Conservation (phyloP, 1,140 invertebrate species). For the Argopecten irradians region DNA sequence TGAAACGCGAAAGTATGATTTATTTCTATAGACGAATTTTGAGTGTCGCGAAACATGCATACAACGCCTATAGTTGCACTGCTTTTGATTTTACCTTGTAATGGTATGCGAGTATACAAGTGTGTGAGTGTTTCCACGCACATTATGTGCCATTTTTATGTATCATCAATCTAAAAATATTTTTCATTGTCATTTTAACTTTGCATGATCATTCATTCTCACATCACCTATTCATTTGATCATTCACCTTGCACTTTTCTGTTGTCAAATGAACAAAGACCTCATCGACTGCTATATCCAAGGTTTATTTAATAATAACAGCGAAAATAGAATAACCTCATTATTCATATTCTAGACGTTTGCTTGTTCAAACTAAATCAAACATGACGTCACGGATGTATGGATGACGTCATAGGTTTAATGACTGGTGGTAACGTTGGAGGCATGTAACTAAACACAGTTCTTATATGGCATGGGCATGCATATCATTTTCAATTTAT, state of each 20-base stretch:
- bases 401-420: not conserved
- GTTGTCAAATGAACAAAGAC: not conserved
- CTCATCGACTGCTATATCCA: not conserved
- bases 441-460: constrained; percentile 16
- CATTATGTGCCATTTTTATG: no score
- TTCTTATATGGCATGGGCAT: not conserved
- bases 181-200: not conserved
- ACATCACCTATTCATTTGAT: not conserved
- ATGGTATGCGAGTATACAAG: no score
- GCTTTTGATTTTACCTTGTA: no score
- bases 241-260: not conserved
- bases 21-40: no score
- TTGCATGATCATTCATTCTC: not conserved
- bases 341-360: not conserved
- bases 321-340: not conserved
- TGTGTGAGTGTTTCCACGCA: no score
- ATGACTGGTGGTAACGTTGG: not conserved
- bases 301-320: not conserved
- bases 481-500: not conserved
- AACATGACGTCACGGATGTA: not conserved
- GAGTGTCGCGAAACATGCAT: no score
- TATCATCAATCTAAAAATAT: no score
- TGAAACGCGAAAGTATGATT: no score
- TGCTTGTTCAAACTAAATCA: not conserved
- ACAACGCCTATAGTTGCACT: no score